Base-by-base conservation (phyloP, 1,140 invertebrate genomes). In the Thrips palmi region DNA sequence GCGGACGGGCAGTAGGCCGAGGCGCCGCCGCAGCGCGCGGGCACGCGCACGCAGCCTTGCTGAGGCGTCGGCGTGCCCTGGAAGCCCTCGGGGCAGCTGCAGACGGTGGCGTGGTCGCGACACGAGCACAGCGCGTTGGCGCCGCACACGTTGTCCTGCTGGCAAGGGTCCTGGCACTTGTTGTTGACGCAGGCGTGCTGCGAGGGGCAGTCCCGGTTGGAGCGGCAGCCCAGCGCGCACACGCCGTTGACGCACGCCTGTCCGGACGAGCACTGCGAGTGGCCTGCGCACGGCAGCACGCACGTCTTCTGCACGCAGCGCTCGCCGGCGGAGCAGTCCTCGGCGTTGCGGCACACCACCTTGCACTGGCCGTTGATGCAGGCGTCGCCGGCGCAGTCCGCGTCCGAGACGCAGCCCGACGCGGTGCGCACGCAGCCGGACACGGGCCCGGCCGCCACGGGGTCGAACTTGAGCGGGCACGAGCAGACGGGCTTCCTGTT, bases 31-130 rank as follows among this genome's bases (percentile, higher is more conserved):
- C 84, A 88, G 6, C 60, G 49, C 24, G 58, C 61, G 10, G 77
- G 72, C 38, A 80, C 70, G 47, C 86, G 59, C 8, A 86, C 72
- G 51, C 86, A 92, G 2, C 84, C 84, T 58, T 89, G 77, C 51
- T 86, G 68, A 3, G 86, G 72, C n/a, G 74, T 79, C n/a, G 83
- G 84, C 47, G 78, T 82, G 4, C 79, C 82, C 52, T 80, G 71
- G 52, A 89, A 89, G 22, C 81, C 80, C 21, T 67, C 52, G 1
- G 83, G 82, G 52, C 86, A 91, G 32, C 67, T 65, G 52, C 86
- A 91, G 17, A 65, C 59, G 2, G 71, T 73, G 12, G 60, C 62
- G 48, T 84, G 80, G 48, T 81, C 67, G 12, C 66, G 50, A 47
- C 75, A 76, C 30, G 63, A 70, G 52, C 84, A 89, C 19, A 79